Conservation (phyloP, 2,113 vertebrate species). For the Osmerus mordax region DNA sequence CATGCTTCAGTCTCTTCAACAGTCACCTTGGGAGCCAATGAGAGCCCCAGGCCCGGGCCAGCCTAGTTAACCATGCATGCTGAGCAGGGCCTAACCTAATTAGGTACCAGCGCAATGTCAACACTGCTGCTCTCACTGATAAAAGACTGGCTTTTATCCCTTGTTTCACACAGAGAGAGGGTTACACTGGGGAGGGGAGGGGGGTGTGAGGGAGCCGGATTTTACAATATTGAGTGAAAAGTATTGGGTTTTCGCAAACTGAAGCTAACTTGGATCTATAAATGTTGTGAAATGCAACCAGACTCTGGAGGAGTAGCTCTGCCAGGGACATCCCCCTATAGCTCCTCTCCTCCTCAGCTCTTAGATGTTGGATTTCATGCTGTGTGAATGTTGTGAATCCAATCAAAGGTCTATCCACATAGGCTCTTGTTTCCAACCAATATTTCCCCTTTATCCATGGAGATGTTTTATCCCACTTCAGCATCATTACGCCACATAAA, state of each 20-base stretch:
- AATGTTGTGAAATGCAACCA: too few species aligned
- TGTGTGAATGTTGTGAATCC: constrained; percentile 23
- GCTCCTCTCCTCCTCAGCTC: neutral
- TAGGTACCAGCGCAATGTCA: constrained; percentile 71
- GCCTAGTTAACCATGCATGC: constrained; percentile 67
- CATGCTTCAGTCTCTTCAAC: neutral
- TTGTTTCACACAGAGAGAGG: constrained; percentile 50
- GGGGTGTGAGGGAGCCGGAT: neutral
- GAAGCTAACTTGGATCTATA: too few species aligned
- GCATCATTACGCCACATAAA: constrained; percentile 45
- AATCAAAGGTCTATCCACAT: constrained; percentile 26
- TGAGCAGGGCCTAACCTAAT: constrained; percentile 66
- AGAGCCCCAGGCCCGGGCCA: constrained; percentile 61
- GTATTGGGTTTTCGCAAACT: too few species aligned
- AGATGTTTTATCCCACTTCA: constrained; percentile 32
- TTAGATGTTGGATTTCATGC: constrained; percentile 34
- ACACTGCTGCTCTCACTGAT: constrained; percentile 61
- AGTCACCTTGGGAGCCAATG: constrained; percentile 64
- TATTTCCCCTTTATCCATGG: constrained; percentile 27
- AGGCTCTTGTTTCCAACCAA: constrained; percentile 37
- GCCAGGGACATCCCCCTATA: neutral
- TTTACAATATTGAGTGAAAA: too few species aligned
- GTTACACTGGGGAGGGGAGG: constrained; percentile 25
- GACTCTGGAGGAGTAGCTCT: neutral
- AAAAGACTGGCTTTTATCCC: constrained; percentile 57